These are phyloP conservation scores for Pherbina coryleti DNA, from an alignment of 2,888 invertebrate species.

Conservation along the genomic window DNA sequence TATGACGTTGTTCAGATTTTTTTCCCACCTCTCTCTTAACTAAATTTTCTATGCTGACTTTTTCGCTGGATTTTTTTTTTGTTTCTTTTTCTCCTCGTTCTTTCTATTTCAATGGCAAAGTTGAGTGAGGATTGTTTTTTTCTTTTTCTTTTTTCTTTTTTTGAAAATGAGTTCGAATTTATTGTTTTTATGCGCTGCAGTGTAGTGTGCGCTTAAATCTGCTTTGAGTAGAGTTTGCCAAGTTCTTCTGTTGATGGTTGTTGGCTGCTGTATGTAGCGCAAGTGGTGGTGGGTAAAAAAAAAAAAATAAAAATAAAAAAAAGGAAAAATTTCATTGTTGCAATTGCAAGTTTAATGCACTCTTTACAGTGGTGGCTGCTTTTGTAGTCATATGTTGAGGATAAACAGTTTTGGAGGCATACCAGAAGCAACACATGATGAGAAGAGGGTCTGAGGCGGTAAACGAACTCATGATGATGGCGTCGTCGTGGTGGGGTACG, in stretches of 20 bases:
- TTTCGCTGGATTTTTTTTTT: not conserved
- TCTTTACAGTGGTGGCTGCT: conserved; percentile 9
- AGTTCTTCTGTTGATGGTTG: not conserved
- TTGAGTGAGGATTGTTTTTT: not conserved
- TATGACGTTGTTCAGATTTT: not conserved
- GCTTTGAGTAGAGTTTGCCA: not conserved
- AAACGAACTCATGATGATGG: not conserved
- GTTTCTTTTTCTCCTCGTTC: not conserved
- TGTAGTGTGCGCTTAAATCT: not conserved
- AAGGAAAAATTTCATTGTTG: conserved; percentile 16
- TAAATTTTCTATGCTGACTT: not conserved
- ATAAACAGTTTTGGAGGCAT: not conserved
- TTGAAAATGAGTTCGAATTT: not conserved
- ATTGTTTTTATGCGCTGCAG: not conserved
- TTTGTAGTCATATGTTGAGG: conserved; percentile 29
- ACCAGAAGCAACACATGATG: not conserved
- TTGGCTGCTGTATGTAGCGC: not conserved
- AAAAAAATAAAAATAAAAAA: not conserved
- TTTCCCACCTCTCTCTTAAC: not conserved
- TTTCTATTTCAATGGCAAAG: conserved; percentile 14
- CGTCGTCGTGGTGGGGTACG: not conserved
- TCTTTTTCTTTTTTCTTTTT: too few relatives aligned
- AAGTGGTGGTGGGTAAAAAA: not conserved
- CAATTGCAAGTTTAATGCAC: conserved; percentile 37
- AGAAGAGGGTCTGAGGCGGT: not conserved